phyloP scores from a whole-genome alignment of 2,113 vertebrate species.

The Eleginops maclovinus region DNA sequence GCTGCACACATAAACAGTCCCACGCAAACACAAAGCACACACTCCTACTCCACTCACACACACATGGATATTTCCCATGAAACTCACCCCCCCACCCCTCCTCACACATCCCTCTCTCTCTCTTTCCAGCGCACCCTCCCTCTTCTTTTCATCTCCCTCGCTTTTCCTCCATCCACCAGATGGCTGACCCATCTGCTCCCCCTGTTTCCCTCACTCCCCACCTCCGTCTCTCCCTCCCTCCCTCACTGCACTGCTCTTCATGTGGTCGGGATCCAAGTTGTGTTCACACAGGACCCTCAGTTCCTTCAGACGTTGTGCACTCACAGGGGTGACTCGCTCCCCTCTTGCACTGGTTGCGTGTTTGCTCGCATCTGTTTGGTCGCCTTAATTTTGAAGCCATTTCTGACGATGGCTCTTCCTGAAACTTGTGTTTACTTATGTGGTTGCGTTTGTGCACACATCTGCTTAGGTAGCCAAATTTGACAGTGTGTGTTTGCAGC shows the following conservation, averaged over 20 bases:
- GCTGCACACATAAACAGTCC: slow-evolving; percentile 44
- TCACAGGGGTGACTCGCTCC: slow-evolving; percentile 40
- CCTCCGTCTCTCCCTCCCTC: slow-evolving; percentile 48
- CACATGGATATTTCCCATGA: slow-evolving; percentile 49
- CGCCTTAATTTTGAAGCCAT: slow-evolving; percentile 55
- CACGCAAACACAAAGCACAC: slow-evolving; percentile 39
- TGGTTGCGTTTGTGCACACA: slow-evolving; percentile 58
- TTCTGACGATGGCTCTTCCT: slow-evolving; percentile 44
- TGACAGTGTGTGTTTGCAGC: slow-evolving; percentile 51
- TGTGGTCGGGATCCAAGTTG: slow-evolving; percentile 75
- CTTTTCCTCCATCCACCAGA: slow-evolving; percentile 84
- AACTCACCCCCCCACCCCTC: neutral
- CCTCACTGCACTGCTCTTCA: slow-evolving; percentile 66
- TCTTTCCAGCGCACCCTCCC: slow-evolving; percentile 63
- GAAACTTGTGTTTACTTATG: slow-evolving; percentile 44
- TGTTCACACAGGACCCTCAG: slow-evolving; percentile 65
- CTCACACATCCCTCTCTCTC: slow-evolving; percentile 49
- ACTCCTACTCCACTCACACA: slow-evolving; percentile 40
- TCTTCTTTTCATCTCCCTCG: slow-evolving; percentile 79
- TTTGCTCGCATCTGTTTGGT: slow-evolving; percentile 55
- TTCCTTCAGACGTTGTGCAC: slow-evolving; percentile 36
- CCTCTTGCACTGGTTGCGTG: slow-evolving; percentile 48
- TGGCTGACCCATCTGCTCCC: slow-evolving; percentile 88
- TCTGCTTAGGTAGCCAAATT: slow-evolving; percentile 73
- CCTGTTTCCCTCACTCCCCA: slow-evolving; percentile 68